A percentile compares a stretch with the other conserved stretches of the same genome.
phyloP scores from a whole-genome alignment of 2,113 vertebrate species.

The Melozone crissalis region DNA sequence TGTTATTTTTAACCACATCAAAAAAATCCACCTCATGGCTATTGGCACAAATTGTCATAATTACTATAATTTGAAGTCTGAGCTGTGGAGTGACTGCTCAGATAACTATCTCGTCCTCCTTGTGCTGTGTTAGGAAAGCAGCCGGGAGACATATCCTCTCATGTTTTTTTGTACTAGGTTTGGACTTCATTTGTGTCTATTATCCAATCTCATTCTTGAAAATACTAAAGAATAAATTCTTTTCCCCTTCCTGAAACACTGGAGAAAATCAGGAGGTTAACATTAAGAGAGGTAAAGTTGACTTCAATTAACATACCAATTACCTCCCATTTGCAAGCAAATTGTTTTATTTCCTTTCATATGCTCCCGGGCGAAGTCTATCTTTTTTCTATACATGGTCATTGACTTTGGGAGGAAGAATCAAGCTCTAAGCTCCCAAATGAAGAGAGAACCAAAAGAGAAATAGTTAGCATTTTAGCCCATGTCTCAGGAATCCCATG shows the following conservation, averaged over 20 bases:
- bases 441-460: not conserved
- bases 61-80: slow-evolving; percentile 84
- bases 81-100: slow-evolving; percentile 73
- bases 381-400: not conserved
- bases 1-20: slow-evolving; percentile 86
- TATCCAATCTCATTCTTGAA: slow-evolving; percentile 77
- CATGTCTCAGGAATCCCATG: not conserved
- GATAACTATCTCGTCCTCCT: slow-evolving; percentile 77
- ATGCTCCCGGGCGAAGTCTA: slow-evolving; percentile 45
- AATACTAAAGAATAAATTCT: slow-evolving; percentile 76
- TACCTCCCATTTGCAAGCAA: slow-evolving; percentile 73
- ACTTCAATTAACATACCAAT: slow-evolving; percentile 82
- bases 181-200: slow-evolving; percentile 81
- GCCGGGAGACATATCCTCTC: slow-evolving; percentile 72
- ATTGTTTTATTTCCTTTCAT: slow-evolving; percentile 75
- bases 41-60: slow-evolving; percentile 84
- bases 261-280: slow-evolving; percentile 80
- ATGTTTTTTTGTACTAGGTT: slow-evolving; percentile 71
- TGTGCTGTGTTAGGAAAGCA: slow-evolving; percentile 66
- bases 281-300: slow-evolving; percentile 73
- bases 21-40: slow-evolving; percentile 81
- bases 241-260: slow-evolving; percentile 73
- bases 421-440: not conserved
- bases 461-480: not conserved
- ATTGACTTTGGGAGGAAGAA: not conserved